Base-by-base conservation (phyloP, 1,140 invertebrate species). In the Muscidifurax raptorellus region DNA sequence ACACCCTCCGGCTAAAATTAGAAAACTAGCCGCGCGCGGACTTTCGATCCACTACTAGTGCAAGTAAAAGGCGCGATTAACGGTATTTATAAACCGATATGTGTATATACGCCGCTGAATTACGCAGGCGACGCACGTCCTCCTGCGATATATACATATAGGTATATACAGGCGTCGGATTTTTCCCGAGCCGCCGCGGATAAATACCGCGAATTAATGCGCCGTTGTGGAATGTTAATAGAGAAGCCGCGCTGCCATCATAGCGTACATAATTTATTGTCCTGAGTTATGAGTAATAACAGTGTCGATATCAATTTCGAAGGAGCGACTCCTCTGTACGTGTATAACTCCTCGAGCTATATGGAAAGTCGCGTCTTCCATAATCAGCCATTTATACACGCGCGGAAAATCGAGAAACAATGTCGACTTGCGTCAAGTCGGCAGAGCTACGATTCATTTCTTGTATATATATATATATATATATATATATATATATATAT, bases 31-130 rank as follows among this genome's bases (percentile, higher is more conserved):
- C 12, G 32, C 36, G 9, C 10, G 69, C 59, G 27, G 25, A 52
- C 44, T 84, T 75, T 74, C 32, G 30, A 77, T 80, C 78, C 13
- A 13, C 36, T 40, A 40, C n/a, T 18, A 75, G 67, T 13, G 72
- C 10, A 30, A n/a, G n/a, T n/a, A n/a, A n/a, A n/a, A n/a, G n/a
- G 32, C 71, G 52, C 47, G 71, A 75, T 82, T 82, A 82, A 82
- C 80, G 80, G 71, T 82, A 81, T 25, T 76, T 76, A 76, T 47
- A 13, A 2, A 7, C 13, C 7, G 7, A 47, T 12, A 47, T 13
- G 13, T 12, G 7, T 47, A 47, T 47, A 15, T 59, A 59, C 69
- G 47, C 52, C 47, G 32, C 80, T 66, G 81, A 67, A 83, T 83
- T 83, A 83, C 81, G 72, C 81, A 69, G 47, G 74, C 71, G 2